Conservation (phyloP, 2,797 vertebrate genomes). For the Brachyalestes nurse region DNA sequence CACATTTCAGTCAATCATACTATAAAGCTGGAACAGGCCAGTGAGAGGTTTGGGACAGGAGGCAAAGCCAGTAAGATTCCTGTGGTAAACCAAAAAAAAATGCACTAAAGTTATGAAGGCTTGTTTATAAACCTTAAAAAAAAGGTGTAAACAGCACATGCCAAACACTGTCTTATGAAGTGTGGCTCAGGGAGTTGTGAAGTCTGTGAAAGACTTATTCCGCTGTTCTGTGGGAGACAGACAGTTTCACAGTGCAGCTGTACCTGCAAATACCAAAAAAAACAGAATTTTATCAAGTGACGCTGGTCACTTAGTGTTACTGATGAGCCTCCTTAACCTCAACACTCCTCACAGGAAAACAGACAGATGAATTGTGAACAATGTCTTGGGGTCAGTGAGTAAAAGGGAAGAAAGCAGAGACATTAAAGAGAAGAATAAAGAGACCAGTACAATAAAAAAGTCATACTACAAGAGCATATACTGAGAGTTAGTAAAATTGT, state of each 20-base stretch:
- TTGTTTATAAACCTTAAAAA: neutral
- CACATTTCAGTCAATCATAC: neutral
- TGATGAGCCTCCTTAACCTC: conserved; percentile 19
- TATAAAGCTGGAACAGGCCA: neutral
- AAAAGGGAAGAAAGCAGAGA: neutral
- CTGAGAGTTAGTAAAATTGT: conserved; percentile 9
- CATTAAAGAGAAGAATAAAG: neutral
- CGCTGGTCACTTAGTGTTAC: neutral
- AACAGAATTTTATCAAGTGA: neutral
- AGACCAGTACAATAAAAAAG: neutral
- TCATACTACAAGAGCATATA: conserved; percentile 6
- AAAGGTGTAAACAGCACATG: neutral
- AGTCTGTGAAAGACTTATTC: neutral
- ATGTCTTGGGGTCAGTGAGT: neutral
- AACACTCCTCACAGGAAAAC: neutral
- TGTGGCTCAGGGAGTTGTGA: neutral
- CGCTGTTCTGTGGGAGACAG: neutral
- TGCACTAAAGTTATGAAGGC: too few species aligned
- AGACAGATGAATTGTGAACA: neutral
- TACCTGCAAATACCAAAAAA: neutral
- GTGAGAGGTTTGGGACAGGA: neutral
- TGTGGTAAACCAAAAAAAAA: neutral
- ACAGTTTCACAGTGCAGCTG: neutral
- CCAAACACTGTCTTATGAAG: neutral
- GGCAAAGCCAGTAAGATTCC: neutral